Percentiles rank a stretch among this genome's conserved stretches.
phyloP scores from a whole-genome alignment of 2,797 vertebrate genomes.

The Catostomus latipinnis region DNA sequence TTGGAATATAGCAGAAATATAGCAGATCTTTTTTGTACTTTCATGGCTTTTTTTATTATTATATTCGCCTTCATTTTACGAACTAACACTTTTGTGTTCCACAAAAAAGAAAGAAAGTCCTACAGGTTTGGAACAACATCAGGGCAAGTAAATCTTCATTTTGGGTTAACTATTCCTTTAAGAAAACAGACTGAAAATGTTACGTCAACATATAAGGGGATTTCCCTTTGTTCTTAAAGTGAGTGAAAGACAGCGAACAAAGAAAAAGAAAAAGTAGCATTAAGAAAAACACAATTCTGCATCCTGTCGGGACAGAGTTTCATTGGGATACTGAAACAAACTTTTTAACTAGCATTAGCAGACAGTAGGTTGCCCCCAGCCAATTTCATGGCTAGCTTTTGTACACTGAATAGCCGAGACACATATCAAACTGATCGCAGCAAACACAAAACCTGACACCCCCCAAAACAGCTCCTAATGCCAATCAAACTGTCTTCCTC shows the following conservation, averaged over 20 bases:
- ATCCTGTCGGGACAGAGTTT: conserved; percentile 13
- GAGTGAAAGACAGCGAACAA: neutral
- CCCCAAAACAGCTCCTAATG: conserved; percentile 43
- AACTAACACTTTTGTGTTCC: neutral
- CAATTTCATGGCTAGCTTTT: conserved; percentile 56
- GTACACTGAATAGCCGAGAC: conserved; percentile 23
- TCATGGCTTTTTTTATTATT: too few relatives aligned
- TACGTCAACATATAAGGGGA: too few relatives aligned
- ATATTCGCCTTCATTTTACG: too few relatives aligned
- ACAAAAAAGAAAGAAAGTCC: too few relatives aligned
- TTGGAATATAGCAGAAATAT: too few relatives aligned
- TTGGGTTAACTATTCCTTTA: neutral
- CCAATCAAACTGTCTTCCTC: conserved; percentile 51
- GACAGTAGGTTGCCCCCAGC: conserved; percentile 36
- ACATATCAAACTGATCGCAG: conserved; percentile 50
- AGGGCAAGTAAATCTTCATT: too few relatives aligned
- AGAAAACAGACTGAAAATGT: neutral
- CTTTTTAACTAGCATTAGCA: conserved; percentile 36
- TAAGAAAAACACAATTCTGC: conserved; percentile 7
- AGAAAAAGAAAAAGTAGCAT: conserved; percentile 8
- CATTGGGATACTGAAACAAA: conserved; percentile 37
- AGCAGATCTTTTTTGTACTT: too few relatives aligned
- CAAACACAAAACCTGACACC: conserved; percentile 29
- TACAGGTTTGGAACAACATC: too few relatives aligned
- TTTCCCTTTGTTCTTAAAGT: too few relatives aligned